Conservation (phyloP, 2,797 vertebrate species). For the Eulemur mongoz region DNA sequence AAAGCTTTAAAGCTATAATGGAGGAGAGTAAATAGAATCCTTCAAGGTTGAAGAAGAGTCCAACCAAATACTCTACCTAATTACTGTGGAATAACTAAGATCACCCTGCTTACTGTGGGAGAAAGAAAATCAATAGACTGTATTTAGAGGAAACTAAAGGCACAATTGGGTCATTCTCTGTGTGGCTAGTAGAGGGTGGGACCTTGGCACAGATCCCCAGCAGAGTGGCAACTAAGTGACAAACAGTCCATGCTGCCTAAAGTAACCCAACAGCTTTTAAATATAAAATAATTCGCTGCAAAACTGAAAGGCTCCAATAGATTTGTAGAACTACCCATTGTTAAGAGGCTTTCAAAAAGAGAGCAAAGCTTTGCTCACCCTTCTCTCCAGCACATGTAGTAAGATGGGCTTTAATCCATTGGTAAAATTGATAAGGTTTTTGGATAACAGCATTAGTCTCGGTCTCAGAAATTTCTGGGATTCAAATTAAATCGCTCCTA, state of each 20-base stretch:
- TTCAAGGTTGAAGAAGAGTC: conserved; percentile 83
- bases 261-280: conserved; percentile 37
- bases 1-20: conserved; percentile 75
- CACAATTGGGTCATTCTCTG: conserved; percentile 64
- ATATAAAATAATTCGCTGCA: conserved; percentile 29
- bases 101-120: conserved; percentile 78
- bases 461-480: conserved; percentile 65
- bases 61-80: conserved; percentile 82
- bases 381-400: not conserved
- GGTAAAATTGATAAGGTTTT: conserved; percentile 45
- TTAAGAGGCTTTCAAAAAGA: not conserved
- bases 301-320: not conserved
- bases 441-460: conserved; percentile 45
- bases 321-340: not conserved
- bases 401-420: conserved; percentile 59
- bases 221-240: not conserved
- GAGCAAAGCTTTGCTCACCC: not conserved
- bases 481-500: conserved; percentile 70
- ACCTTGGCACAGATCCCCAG: conserved; percentile 22
- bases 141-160: conserved; percentile 69
- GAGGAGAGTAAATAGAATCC: conserved; percentile 81
- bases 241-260: conserved; percentile 41
- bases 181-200: conserved; percentile 25
- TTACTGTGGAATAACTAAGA: conserved; percentile 81
- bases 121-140: conserved; percentile 81